Evolutionary conservation across 2,888 invertebrate genomes (phyloP).

Genomic region (Acrocyrtus sp.): DNA sequence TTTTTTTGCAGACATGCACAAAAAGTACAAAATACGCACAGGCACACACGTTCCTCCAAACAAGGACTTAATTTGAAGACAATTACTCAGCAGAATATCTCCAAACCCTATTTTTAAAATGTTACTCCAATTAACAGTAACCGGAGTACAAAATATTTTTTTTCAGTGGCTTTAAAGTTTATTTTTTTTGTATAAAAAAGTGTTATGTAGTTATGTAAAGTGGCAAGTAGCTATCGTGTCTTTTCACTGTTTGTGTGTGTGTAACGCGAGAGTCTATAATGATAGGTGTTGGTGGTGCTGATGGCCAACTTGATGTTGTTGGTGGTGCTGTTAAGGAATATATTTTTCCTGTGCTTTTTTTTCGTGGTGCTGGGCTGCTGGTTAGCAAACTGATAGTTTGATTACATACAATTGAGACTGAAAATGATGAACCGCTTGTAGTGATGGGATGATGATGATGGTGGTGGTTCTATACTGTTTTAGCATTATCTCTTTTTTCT

Average conservation of each 20-base stretch:
- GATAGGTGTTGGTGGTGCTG: conserved; percentile 45
- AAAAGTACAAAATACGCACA: too few relatives aligned
- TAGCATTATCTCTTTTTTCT: conserved; percentile 8
- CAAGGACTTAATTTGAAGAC: conserved; percentile 46
- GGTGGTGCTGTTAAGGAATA: conserved; percentile 26
- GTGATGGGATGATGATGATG: conserved; percentile 40
- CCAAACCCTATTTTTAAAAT: too few relatives aligned
- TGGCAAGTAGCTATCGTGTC: too few relatives aligned
- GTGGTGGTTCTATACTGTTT: too few relatives aligned
- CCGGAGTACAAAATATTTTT: too few relatives aligned
- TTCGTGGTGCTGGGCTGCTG: conserved; percentile 25
- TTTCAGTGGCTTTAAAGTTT: too few relatives aligned
- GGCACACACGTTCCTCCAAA: conserved; percentile 44
- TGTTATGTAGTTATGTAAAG: too few relatives aligned
- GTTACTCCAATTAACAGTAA: too few relatives aligned
- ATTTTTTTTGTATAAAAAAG: too few relatives aligned
- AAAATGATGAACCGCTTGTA: too few relatives aligned
- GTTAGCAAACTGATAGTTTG: conserved; percentile 51
- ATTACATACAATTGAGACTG: too few relatives aligned
- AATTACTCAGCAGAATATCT: conserved; percentile 43
- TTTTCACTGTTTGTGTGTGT: conserved; percentile 31
- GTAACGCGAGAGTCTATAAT: conserved; percentile 50
- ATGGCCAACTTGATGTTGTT: conserved; percentile 24
- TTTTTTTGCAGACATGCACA: too few relatives aligned
- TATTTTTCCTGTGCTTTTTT: conserved; percentile 34